Evolutionary conservation across 2,113 vertebrate species (phyloP), one percentile per base, ranked within the genome.

Genomic region (Pelobates fuscus): DNA sequence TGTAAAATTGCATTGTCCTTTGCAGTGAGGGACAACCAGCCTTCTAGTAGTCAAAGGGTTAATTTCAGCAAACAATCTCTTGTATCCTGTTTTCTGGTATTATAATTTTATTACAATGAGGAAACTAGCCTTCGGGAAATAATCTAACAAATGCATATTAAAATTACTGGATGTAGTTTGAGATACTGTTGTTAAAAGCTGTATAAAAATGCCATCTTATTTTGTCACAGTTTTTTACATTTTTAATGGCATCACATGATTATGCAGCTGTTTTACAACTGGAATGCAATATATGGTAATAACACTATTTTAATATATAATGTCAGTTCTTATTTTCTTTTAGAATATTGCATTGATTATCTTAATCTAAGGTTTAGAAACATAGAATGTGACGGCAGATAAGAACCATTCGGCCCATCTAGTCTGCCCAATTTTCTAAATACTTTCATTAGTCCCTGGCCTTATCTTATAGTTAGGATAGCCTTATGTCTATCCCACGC

Each of bases 101-200:
- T 54, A 63, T 20, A 52, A 72, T 63, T 62, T 63, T 52, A 26
- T 25, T 24, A 54, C 61, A 20, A 54, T 63, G 15, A 12, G 32
- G 24, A 44, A 71, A 71, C 37, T 8, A 12, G 68, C 37, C 57
- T 46, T 15, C 25, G 44, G 57, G 24, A 44, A 18, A 43, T 25
- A 2, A 10, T 37, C 26, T 60, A 71, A 62, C 25, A 71, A 30
- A 37, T 46, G 23, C 43, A 72, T 37, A 62, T 54, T 63, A 54
- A 52, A 63, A 15, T 29, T 2, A 71, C 60, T 12, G 29, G 59
- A 63, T 72, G 57, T 29, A 72, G 46, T 37, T 37, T n/a, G 41
- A 63, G 70, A 72, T 63, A 37, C 26, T 71, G 58, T 64, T 44
- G 61, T 62, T 62, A 66, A 29, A 64, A 54, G 46, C 27, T 4